Conservation (phyloP, 2,113 vertebrate genomes). For the Ploceus nigricollis region DNA sequence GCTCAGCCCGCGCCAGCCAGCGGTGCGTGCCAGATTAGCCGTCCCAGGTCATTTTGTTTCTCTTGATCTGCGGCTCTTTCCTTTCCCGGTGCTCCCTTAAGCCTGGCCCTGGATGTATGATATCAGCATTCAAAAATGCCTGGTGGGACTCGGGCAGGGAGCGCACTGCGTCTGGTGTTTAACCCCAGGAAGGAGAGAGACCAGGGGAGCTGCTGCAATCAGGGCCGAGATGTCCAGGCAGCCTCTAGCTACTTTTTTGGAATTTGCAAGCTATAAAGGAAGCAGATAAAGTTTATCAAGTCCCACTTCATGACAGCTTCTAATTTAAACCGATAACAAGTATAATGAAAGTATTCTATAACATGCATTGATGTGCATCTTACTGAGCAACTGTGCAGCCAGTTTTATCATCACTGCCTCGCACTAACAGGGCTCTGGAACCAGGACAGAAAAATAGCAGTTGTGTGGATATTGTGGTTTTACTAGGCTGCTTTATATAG, state of each 20-base stretch:
- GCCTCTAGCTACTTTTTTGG: background rate
- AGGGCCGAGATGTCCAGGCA: background rate
- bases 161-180: background rate
- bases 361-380: background rate
- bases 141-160: background rate
- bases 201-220: background rate
- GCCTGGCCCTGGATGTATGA: constrained; percentile 34
- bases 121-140: constrained; percentile 64
- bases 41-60: constrained; percentile 7
- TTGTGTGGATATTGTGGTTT: constrained; percentile 52
- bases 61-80: constrained; percentile 11
- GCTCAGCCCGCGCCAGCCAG: background rate
- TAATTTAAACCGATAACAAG: background rate
- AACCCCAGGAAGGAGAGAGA: background rate
- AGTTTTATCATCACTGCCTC: background rate
- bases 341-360: background rate
- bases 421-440: constrained; percentile 5
- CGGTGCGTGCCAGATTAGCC: background rate
- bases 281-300: background rate
- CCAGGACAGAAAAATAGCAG: constrained; percentile 16
- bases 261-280: background rate
- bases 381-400: constrained; percentile 22
- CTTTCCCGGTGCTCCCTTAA: constrained; percentile 30
- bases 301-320: constrained; percentile 16
- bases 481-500: constrained; percentile 41